Conservation (phyloP, 2,113 vertebrate genomes). For the Phaetusa simplex region DNA sequence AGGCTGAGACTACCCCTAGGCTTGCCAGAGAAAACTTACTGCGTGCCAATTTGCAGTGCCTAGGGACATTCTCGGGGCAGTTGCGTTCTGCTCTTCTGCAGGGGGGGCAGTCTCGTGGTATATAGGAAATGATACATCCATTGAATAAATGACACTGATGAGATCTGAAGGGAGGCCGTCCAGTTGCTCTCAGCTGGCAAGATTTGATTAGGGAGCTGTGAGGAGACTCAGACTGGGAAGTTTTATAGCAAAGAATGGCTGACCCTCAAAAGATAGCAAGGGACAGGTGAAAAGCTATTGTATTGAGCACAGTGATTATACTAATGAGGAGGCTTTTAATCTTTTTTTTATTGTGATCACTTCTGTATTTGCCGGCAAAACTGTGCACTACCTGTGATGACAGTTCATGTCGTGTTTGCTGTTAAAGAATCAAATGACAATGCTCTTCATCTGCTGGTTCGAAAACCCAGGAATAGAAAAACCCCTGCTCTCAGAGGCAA, state of each 20-base stretch:
- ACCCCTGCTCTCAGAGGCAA: neutral
- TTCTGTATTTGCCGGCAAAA: neutral
- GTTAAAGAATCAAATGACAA: neutral
- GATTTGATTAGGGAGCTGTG: neutral
- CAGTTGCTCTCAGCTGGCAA: neutral
- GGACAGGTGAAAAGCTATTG: neutral
- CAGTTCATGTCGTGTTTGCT: neutral
- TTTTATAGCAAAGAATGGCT: neutral
- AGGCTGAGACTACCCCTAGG: neutral
- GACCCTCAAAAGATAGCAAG: neutral
- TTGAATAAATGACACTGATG: neutral
- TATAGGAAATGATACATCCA: neutral
- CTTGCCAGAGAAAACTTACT: neutral
- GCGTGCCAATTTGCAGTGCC: neutral
- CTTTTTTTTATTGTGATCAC: neutral
- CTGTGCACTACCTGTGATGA: neutral
- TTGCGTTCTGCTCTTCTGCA: fast-evolving
- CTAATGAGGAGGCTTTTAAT: neutral
- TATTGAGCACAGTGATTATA: neutral
- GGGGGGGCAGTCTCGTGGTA: neutral
- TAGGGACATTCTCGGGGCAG: no score
- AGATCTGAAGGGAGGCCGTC: neutral
- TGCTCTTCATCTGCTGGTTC: neutral
- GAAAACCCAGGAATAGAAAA: neutral
- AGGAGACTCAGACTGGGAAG: neutral